A percentile compares a stretch with the other conserved stretches of the same genome.
Evolutionary conservation across 2,113 vertebrate genomes (phyloP).

Genomic region (Zapornia atra): DNA sequence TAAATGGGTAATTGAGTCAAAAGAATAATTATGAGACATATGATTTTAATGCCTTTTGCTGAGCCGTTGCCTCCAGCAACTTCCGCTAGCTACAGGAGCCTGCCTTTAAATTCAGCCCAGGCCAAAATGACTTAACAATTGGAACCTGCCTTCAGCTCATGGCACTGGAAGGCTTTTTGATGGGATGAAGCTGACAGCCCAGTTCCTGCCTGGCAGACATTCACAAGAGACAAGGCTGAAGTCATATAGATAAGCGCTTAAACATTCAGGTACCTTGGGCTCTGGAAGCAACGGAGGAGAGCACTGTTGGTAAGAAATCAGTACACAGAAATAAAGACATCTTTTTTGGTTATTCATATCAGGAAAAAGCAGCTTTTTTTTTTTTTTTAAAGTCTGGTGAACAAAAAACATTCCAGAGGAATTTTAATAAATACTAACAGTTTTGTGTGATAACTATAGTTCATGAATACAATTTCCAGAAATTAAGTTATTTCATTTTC

Average conservation of each 20-base stretch:
- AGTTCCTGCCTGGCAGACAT: slow-evolving; percentile 75
- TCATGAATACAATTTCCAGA: neutral
- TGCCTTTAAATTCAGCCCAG: slow-evolving; percentile 78
- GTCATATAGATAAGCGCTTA: slow-evolving; percentile 67
- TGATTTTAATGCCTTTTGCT: slow-evolving; percentile 69
- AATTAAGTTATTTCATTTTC: neutral
- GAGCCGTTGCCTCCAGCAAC: slow-evolving; percentile 65
- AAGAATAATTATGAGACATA: slow-evolving; percentile 69
- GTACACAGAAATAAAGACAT: slow-evolving; percentile 9
- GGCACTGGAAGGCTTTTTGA: slow-evolving; percentile 72
- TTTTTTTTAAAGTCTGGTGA: slow-evolving; percentile 4
- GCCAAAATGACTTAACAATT: slow-evolving; percentile 78
- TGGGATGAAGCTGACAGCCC: slow-evolving; percentile 70
- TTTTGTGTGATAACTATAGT: neutral
- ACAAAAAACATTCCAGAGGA: neutral
- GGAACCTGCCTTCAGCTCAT: slow-evolving; percentile 73
- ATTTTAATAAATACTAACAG: neutral
- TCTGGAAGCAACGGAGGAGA: neutral
- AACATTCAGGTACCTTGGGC: slow-evolving; percentile 66
- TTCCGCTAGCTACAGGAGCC: slow-evolving; percentile 66
- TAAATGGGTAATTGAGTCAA: slow-evolving; percentile 69
- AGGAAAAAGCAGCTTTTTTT: neutral
- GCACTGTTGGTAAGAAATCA: neutral
- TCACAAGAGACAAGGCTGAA: slow-evolving; percentile 55
- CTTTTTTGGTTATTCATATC: slow-evolving; percentile 13